These are phyloP conservation scores for Pelosia muscerda DNA, from an alignment of 2,888 invertebrate species.

Conservation along the genomic window DNA sequence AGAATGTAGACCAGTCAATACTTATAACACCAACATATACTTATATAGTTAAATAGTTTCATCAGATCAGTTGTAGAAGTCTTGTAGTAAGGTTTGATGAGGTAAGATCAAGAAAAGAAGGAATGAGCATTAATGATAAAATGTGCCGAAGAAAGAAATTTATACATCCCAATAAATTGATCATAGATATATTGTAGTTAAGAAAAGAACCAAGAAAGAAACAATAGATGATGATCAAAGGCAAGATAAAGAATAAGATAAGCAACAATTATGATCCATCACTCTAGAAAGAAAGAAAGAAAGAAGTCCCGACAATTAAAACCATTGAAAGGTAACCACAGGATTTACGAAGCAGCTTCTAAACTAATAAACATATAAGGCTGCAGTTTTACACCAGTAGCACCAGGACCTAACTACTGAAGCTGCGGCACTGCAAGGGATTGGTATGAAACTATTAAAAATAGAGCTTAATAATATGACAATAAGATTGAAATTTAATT, in stretches of 20 bases:
- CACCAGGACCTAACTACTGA: not conserved
- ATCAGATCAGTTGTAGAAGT: too few species aligned
- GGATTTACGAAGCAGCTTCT: not conserved
- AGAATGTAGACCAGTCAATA: not conserved
- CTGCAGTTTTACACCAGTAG: not conserved
- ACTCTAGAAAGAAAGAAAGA: not conserved
- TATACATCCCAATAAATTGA: too few species aligned
- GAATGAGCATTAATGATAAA: too few species aligned
- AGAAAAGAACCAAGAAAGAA: too few species aligned
- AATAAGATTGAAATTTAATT: not conserved
- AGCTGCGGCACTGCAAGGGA: not conserved
- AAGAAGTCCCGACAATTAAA: not conserved
- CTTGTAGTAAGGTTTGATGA: too few species aligned
- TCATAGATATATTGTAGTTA: too few species aligned
- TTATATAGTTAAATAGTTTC: too few species aligned
- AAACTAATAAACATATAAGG: not conserved
- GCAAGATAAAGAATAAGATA: not conserved
- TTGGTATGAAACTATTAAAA: not conserved
- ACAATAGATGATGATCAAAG: not conserved
- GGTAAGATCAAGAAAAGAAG: too few species aligned
- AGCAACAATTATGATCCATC: not conserved
- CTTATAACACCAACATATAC: too few species aligned
- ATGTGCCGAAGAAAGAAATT: too few species aligned
- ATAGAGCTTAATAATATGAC: not conserved
- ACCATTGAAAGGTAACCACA: not conserved